phyloP scores from a whole-genome alignment of 2,797 vertebrate species.

The Tachyglossus aculeatus region DNA sequence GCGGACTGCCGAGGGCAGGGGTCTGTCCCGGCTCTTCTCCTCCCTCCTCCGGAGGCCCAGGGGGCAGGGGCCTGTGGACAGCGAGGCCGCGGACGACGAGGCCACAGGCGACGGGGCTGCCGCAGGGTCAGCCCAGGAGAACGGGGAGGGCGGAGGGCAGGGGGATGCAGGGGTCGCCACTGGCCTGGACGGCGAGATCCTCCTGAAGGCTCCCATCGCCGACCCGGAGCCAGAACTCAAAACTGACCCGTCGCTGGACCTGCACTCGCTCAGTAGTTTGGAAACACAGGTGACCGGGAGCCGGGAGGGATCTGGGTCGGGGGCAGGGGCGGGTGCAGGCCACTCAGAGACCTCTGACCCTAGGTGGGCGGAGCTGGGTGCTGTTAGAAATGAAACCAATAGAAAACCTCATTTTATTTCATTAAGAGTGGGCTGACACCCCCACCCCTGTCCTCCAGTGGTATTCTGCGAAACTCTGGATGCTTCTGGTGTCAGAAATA shows the following conservation, averaged over 20 bases:
- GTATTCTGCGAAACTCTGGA: too few relatives aligned
- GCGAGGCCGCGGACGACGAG: too few relatives aligned
- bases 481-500: too few relatives aligned
- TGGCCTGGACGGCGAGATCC: slow-evolving; percentile 74
- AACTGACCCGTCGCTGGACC: slow-evolving; percentile 88
- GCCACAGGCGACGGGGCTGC: too few relatives aligned
- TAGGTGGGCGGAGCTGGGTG: too few relatives aligned
- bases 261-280: slow-evolving; percentile 91
- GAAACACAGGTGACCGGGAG: slow-evolving; percentile 86
- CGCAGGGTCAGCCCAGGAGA: slow-evolving; percentile 73
- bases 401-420: too few relatives aligned
- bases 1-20: slow-evolving; percentile 79
- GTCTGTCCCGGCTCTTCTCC: slow-evolving; percentile 92
- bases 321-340: too few relatives aligned
- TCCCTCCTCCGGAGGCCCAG: slow-evolving; percentile 91
- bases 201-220: slow-evolving; percentile 94
- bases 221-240: slow-evolving; percentile 94
- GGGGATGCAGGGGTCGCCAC: slow-evolving; percentile 71
- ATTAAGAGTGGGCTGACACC: too few relatives aligned
- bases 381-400: too few relatives aligned
- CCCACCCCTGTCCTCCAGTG: too few relatives aligned
- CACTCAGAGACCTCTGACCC: too few relatives aligned
- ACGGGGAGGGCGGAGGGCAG: slow-evolving; percentile 54
- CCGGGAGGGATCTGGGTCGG: neutral
- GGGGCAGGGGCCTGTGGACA: slow-evolving; percentile 88